These are phyloP conservation scores for Druceiella hillmani DNA, from an alignment of 2,888 invertebrate genomes.

Conservation along the genomic window DNA sequence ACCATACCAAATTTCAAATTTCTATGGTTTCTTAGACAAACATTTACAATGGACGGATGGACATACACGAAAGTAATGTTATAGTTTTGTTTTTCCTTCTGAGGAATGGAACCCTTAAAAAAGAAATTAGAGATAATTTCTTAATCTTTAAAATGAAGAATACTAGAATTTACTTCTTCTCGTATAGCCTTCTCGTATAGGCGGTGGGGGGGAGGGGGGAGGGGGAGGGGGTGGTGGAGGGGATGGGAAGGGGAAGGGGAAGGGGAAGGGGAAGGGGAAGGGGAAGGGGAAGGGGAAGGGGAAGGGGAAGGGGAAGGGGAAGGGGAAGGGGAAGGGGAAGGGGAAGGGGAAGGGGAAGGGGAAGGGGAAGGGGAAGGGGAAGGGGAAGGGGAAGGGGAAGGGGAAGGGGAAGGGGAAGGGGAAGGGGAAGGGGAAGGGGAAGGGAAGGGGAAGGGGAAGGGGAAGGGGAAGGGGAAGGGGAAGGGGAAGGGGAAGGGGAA, in stretches of 20 bases:
- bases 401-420: neutral
- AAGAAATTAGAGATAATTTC: no score
- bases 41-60: no score
- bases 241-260: constrained; percentile 1
- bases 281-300: neutral
- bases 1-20: no score
- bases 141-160: no score
- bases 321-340: constrained; percentile 1
- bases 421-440: neutral
- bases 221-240: constrained; percentile 1
- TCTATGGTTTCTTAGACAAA: no score
- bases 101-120: no score
- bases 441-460: neutral
- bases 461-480: neutral
- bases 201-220: neutral
- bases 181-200: no score
- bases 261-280: neutral
- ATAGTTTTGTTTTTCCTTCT: no score
- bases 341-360: neutral
- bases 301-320: neutral
- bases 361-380: neutral
- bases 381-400: neutral
- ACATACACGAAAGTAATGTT: no score
- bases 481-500: neutral
- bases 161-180: no score